These are phyloP conservation scores for Prinia subflava DNA, from an alignment of 2,113 vertebrate species.

Conservation along the genomic window DNA sequence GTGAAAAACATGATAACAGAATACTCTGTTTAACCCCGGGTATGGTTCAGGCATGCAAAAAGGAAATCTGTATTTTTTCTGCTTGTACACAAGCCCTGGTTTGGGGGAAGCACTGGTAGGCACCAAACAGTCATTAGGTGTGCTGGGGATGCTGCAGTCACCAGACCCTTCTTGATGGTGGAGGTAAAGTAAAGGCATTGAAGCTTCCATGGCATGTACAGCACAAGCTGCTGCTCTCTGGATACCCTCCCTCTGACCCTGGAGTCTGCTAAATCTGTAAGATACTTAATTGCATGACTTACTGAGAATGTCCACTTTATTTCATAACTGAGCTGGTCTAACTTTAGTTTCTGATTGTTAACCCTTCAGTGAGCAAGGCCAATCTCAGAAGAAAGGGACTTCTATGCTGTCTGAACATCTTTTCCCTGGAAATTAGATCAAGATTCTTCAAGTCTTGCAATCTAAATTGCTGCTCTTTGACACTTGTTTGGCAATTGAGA, in stretches of 20 bases:
- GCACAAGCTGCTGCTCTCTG: not conserved
- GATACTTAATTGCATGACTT: not conserved
- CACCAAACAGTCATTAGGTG: not conserved
- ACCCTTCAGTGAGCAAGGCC: not conserved
- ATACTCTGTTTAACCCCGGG: not conserved
- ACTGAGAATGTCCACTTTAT: not conserved
- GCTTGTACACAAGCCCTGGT: not conserved
- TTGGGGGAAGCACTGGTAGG: not conserved
- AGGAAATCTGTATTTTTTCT: not conserved
- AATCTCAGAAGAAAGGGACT: not conserved
- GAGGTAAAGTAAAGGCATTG: not conserved
- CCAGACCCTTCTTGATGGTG: not conserved
- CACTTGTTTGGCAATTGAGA: slow-evolving; percentile 38
- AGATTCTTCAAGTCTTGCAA: not conserved
- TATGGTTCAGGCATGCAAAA: not conserved
- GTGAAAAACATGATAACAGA: not conserved
- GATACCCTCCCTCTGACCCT: not conserved
- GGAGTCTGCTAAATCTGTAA: not conserved
- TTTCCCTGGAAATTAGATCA: not conserved
- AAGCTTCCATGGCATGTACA: not conserved
- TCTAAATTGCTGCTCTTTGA: slow-evolving; percentile 28
- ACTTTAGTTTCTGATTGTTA: not conserved
- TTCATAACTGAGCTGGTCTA: not conserved
- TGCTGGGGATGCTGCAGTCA: not conserved
- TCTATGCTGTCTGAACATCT: not conserved